Conservation (phyloP, 2,113 vertebrate genomes). For the Dipodomys merriami region DNA sequence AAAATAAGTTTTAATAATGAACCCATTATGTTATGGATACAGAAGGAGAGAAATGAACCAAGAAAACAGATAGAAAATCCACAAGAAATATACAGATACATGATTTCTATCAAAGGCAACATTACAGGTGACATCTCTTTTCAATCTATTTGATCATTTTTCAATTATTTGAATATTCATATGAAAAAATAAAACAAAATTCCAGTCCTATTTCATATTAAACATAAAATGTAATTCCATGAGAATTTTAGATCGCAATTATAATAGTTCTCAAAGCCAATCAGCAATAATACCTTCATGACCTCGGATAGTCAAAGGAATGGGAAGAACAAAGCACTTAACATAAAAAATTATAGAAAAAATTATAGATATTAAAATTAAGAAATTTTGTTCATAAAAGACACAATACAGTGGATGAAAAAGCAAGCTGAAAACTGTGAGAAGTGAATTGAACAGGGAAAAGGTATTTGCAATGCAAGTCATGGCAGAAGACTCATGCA, state of each 20-base stretch:
- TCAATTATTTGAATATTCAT: neutral
- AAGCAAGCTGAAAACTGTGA: neutral
- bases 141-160: neutral
- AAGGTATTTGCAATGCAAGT: neutral
- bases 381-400: constrained; percentile 12
- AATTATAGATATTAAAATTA: neutral
- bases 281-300: neutral
- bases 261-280: neutral
- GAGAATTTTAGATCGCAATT: neutral
- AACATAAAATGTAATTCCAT: neutral
- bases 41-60: neutral
- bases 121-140: neutral
- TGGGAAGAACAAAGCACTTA: neutral
- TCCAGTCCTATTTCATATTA: neutral
- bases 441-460: neutral
- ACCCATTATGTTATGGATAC: neutral
- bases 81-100: neutral
- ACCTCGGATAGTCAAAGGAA: neutral
- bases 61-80: neutral
- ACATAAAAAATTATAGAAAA: neutral
- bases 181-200: neutral
- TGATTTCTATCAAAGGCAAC: neutral
- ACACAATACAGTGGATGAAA: neutral
- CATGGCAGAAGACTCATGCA: neutral
- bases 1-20: neutral